phyloP scores from a whole-genome alignment of 2,113 vertebrate species.

The Plecotus auritus region DNA sequence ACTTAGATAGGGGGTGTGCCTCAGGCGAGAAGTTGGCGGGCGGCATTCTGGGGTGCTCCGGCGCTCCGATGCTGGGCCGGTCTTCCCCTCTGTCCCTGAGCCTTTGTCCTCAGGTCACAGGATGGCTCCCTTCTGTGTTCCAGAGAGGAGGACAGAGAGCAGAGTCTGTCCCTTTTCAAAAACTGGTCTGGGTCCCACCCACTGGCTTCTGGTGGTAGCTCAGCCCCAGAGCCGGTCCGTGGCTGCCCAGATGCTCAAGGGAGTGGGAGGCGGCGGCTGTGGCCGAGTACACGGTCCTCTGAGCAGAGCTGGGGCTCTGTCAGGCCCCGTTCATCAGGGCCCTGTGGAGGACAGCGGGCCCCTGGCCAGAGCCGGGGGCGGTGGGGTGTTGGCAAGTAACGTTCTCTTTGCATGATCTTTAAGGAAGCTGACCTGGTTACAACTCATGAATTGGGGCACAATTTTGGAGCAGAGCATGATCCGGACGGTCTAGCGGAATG shows the following conservation, averaged over 20 bases:
- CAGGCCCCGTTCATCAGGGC: background rate
- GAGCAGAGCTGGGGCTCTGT: background rate
- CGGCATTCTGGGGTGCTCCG: background rate
- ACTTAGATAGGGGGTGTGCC: background rate
- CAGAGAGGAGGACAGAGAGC: background rate
- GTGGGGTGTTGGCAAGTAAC: background rate
- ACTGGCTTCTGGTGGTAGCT: background rate
- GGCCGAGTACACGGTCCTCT: background rate
- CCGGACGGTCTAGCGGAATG: conserved; percentile 91
- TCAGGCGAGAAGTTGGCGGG: background rate
- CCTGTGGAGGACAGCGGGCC: background rate
- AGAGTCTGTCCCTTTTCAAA: background rate
- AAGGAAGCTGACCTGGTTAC: conserved; percentile 98
- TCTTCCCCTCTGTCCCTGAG: background rate
- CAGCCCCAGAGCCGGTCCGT: background rate
- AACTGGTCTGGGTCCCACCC: background rate
- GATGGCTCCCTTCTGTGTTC: background rate
- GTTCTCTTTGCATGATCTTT: background rate
- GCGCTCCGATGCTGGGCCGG: background rate
- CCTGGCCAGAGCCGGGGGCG: background rate
- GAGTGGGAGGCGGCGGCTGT: background rate
- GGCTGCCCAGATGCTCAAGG: background rate
- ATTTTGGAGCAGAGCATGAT: conserved; percentile 98
- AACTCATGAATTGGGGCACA: conserved; percentile 97
- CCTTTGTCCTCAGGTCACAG: background rate